phyloP scores from a whole-genome alignment of 2,797 vertebrate genomes.

The Tiaroga cobitis region DNA sequence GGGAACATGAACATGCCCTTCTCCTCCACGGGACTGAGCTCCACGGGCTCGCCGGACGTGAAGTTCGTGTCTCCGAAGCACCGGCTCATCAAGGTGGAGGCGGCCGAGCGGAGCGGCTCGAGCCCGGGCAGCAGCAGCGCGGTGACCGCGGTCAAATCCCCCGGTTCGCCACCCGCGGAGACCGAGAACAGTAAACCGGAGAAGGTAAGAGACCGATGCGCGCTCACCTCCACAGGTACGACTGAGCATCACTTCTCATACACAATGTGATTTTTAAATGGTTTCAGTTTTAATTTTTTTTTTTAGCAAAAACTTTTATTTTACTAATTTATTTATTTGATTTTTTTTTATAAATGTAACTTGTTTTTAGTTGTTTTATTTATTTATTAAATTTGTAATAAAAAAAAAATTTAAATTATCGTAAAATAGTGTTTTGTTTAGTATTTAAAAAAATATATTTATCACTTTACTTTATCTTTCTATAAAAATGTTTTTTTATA shows the following conservation, averaged over 20 bases:
- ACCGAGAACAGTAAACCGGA: constrained; percentile 78
- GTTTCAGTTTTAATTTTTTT: too few relatives aligned
- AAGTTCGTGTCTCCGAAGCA: constrained; percentile 89
- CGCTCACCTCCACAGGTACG: constrained; percentile 20
- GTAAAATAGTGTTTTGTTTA: too few relatives aligned
- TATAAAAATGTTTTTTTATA: too few relatives aligned
- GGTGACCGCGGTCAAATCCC: constrained; percentile 76
- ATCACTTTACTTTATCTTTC: too few relatives aligned
- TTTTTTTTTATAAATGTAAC: too few relatives aligned
- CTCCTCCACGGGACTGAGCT: constrained; percentile 67
- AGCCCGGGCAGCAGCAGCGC: constrained; percentile 70
- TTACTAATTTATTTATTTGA: too few relatives aligned
- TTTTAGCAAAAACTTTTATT: too few relatives aligned
- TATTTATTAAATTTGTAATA: too few relatives aligned
- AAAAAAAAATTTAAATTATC: too few relatives aligned
- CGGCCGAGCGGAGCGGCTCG: constrained; percentile 78
- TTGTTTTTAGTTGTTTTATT: too few relatives aligned
- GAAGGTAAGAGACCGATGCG: constrained; percentile 78
- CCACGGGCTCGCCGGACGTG: constrained; percentile 76
- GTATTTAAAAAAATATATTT: too few relatives aligned
- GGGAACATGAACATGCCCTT: constrained; percentile 76
- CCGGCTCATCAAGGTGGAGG: constrained; percentile 90
- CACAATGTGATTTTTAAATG: too few relatives aligned
- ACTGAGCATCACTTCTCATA: neutral
- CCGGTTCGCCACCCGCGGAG: constrained; percentile 77